phyloP scores from a whole-genome alignment of 2,888 invertebrate genomes.

The Acanthosepion pharaonis region DNA sequence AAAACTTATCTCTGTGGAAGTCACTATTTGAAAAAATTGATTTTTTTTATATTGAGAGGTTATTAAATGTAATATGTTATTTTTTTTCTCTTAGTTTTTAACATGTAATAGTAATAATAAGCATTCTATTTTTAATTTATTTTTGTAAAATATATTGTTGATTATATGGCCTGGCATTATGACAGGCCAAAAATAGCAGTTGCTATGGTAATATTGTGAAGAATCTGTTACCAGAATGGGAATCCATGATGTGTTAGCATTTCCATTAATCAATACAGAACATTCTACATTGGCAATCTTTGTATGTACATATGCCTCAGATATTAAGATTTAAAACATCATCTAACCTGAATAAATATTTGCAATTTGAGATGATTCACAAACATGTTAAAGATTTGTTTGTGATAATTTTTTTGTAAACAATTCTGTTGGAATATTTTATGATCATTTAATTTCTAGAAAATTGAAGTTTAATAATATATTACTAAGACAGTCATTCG shows the following conservation, averaged over 20 bases:
- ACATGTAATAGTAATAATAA: background rate
- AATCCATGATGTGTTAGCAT: background rate
- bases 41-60: background rate
- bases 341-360: background rate
- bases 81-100: background rate
- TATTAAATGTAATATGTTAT: background rate
- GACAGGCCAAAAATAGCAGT: too few species aligned
- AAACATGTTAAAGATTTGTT: background rate
- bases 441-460: too few species aligned
- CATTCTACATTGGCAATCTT: constrained; percentile 11
- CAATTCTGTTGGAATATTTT: background rate
- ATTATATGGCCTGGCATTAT: background rate
- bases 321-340: background rate
- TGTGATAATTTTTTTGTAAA: background rate
- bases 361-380: background rate
- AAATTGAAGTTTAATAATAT: too few species aligned
- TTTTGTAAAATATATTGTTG: background rate
- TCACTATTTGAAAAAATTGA: background rate
- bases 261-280: constrained; percentile 3
- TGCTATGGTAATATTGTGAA: background rate
- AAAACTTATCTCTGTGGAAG: background rate
- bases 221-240: background rate
- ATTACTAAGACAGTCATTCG: too few species aligned
- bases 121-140: background rate
- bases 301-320: background rate